A percentile compares a stretch with the other conserved stretches of the same genome.
phyloP scores from a whole-genome alignment of 2,888 invertebrate genomes.

The Lydus trimaculatus region DNA sequence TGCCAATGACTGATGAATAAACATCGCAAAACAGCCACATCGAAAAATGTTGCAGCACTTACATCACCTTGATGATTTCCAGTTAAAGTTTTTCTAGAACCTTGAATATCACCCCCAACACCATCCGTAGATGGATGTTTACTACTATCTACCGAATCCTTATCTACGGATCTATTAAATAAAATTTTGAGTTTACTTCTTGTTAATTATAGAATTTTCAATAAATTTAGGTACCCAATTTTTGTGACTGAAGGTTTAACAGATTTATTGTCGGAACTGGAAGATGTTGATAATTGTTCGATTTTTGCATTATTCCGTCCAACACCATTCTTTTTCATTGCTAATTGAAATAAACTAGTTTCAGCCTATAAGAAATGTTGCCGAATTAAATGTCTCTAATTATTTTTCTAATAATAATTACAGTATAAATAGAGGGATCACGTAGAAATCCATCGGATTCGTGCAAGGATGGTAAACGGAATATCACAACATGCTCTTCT shows the following conservation, averaged over 20 bases:
- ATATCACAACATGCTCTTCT: constrained; percentile 91
- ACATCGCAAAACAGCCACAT: constrained; percentile 95
- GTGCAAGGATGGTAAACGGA: constrained; percentile 78
- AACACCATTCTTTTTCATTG: constrained; percentile 62
- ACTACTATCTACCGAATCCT: constrained; percentile 75
- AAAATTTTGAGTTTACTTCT: neutral
- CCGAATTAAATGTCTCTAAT: neutral
- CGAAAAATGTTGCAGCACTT: constrained; percentile 91
- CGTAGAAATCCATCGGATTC: constrained; percentile 75
- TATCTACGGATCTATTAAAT: constrained; percentile 70
- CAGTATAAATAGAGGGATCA: constrained; percentile 83
- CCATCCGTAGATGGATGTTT: constrained; percentile 52
- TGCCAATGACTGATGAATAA: constrained; percentile 97
- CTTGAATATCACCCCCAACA: constrained; percentile 39
- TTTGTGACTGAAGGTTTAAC: constrained; percentile 66
- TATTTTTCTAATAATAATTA: constrained; percentile 51
- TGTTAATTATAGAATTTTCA: neutral
- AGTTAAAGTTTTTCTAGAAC: constrained; percentile 44
- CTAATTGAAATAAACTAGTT: constrained; percentile 77
- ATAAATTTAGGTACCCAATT: constrained; percentile 66
- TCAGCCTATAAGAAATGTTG: constrained; percentile 66
- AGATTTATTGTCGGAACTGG: constrained; percentile 56
- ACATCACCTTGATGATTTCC: constrained; percentile 63
- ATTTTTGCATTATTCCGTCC: constrained; percentile 61
- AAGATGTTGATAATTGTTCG: constrained; percentile 61